Evolutionary conservation across 2,797 vertebrate species (phyloP).

Genomic region (Schizopygopsis malacanthus): DNA sequence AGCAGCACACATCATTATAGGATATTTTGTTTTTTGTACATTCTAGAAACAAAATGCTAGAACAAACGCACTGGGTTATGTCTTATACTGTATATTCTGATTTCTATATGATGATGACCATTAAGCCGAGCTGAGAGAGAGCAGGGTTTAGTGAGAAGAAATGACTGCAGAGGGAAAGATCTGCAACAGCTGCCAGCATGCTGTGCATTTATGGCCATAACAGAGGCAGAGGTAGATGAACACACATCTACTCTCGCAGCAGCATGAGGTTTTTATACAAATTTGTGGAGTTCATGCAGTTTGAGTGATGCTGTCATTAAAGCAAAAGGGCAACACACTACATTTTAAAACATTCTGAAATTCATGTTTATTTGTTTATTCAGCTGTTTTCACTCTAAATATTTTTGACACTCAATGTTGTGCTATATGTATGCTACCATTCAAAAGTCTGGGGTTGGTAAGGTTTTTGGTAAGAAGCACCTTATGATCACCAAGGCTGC

Average conservation of each 20-base stretch:
- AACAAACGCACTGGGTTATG: not conserved
- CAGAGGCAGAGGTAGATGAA: conserved; percentile 9
- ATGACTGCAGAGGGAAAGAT: not conserved
- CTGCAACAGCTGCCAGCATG: conserved; percentile 1
- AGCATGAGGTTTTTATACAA: not conserved
- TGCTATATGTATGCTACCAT: not conserved
- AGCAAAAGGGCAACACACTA: not conserved
- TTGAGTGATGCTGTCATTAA: not conserved
- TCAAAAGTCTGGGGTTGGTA: not conserved
- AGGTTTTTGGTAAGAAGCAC: not conserved
- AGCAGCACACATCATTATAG: conserved; percentile 3
- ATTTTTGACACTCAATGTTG: not conserved
- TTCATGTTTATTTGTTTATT: not conserved
- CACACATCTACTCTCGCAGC: not conserved
- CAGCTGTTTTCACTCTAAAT: not conserved
- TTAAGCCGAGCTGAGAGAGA: not conserved
- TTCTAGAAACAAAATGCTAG: not conserved
- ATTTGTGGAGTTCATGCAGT: not conserved
- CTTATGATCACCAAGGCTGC: not conserved
- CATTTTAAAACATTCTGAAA: not conserved
- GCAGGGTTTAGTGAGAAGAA: conserved; percentile 3
- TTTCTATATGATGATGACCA: not conserved
- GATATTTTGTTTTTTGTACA: not conserved
- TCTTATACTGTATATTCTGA: not conserved
- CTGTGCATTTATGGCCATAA: not conserved